Conservation (phyloP, 2,797 vertebrate species). For the Syncerus caffer region DNA sequence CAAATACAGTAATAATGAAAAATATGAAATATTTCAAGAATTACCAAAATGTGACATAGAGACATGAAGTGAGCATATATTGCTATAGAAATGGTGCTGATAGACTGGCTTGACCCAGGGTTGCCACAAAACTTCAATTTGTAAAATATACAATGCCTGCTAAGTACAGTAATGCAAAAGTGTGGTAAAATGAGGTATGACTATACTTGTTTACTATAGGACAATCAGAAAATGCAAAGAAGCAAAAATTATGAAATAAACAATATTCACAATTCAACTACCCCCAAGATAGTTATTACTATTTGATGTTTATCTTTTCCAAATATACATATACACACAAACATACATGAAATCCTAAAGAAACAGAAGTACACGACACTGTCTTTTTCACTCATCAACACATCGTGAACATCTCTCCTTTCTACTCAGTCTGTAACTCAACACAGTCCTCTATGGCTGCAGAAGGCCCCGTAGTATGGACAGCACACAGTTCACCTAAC, state of each 20-base stretch:
- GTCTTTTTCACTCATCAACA: neutral
- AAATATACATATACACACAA: neutral
- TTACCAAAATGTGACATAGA: neutral
- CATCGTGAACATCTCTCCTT: neutral
- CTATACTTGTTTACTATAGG: neutral
- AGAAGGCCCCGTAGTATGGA: neutral
- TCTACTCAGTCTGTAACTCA: neutral
- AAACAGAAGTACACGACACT: neutral
- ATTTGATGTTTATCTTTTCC: neutral
- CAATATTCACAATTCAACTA: neutral
- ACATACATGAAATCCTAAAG: neutral
- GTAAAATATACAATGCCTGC: neutral
- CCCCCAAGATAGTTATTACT: neutral
- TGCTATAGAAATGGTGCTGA: neutral
- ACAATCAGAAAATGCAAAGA: conserved; percentile 5
- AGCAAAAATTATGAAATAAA: neutral
- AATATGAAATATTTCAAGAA: neutral
- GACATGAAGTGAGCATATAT: neutral
- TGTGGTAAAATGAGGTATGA: neutral
- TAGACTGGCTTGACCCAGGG: neutral
- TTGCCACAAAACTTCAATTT: neutral
- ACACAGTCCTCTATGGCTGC: neutral
- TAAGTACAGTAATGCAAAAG: neutral
- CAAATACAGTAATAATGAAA: neutral
- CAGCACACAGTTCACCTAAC: neutral